Conservation (phyloP, 2,888 invertebrate genomes). For the Cacoxenus indagator region DNA sequence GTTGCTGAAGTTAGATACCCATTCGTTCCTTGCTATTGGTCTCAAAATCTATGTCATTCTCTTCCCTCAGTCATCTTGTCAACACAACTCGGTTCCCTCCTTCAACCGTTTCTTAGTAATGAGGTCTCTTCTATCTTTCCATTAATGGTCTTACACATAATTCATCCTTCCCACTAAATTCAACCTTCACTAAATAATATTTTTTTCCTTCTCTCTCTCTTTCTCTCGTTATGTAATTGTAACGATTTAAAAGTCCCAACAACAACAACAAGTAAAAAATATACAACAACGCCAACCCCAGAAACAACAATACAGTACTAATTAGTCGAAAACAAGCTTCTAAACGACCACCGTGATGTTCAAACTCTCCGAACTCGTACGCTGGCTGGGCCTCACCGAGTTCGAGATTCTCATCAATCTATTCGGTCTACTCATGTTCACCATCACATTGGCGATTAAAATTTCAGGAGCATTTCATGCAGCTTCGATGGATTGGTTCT, state of each 20-base stretch:
- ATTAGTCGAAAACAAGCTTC: neutral
- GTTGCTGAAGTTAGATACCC: too few species aligned
- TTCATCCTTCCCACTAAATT: too few species aligned
- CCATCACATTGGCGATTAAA: conserved; percentile 85
- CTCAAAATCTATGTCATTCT: too few species aligned
- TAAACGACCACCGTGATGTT: conserved; percentile 58
- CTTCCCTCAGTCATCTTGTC: too few species aligned
- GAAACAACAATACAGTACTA: neutral
- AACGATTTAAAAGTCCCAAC: neutral
- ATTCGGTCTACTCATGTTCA: conserved; percentile 85
- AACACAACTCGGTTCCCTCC: too few species aligned
- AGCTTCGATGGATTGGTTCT: conserved; percentile 84
- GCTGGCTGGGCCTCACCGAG: conserved; percentile 94
- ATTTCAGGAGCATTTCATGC: conserved; percentile 75
- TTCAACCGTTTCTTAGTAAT: too few species aligned
- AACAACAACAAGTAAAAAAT: too few species aligned
- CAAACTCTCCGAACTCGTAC: conserved; percentile 88
- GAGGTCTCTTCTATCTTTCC: too few species aligned
- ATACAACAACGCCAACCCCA: neutral
- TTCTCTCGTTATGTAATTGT: conserved; percentile 46
- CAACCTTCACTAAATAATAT: too few species aligned
- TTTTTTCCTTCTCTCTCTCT: too few species aligned
- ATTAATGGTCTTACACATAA: too few species aligned
- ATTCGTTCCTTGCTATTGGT: too few species aligned
- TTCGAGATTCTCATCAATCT: conserved; percentile 96